Percentiles rank a stretch among this genome's conserved stretches.
phyloP scores from a whole-genome alignment of 2,888 invertebrate genomes.

The Notodromas monacha region DNA sequence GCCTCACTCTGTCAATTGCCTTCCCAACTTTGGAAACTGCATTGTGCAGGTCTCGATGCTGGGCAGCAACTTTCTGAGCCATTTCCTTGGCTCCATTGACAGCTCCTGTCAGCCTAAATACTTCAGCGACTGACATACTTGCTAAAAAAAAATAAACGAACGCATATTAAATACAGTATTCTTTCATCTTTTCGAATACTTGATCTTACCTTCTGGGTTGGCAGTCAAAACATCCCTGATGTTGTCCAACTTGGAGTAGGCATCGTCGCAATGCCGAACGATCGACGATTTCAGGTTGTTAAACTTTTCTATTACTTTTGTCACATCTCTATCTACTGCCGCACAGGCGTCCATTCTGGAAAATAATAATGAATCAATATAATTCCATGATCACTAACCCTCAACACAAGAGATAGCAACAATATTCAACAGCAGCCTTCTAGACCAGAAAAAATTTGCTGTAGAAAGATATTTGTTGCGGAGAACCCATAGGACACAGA shows the following conservation, averaged over 20 bases:
- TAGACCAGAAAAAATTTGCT: too few relatives aligned
- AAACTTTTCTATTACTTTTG: not conserved
- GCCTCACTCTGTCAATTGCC: conserved; percentile 44
- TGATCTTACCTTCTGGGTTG: too few relatives aligned
- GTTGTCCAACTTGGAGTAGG: too few relatives aligned
- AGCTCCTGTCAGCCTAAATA: conserved; percentile 32
- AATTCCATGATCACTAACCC: too few relatives aligned
- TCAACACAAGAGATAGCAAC: too few relatives aligned
- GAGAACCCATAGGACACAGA: too few relatives aligned
- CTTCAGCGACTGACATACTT: conserved; percentile 28
- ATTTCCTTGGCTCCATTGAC: conserved; percentile 46
- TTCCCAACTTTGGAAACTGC: conserved; percentile 73
- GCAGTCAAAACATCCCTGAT: too few relatives aligned
- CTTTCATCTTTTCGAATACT: too few relatives aligned
- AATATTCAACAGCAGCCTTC: too few relatives aligned
- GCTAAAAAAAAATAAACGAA: conserved; percentile 7
- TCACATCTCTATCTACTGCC: not conserved
- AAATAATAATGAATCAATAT: too few relatives aligned
- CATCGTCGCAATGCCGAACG: not conserved
- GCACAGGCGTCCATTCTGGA: conserved; percentile 1
- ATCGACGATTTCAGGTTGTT: not conserved
- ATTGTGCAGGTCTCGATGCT: conserved; percentile 44
- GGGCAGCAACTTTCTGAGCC: conserved; percentile 44
- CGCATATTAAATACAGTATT: too few relatives aligned
- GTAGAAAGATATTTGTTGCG: too few relatives aligned